Percentiles rank a stretch among this genome's conserved stretches.
phyloP scores from a whole-genome alignment of 2,888 invertebrate species.

The Eilema griseolum region DNA sequence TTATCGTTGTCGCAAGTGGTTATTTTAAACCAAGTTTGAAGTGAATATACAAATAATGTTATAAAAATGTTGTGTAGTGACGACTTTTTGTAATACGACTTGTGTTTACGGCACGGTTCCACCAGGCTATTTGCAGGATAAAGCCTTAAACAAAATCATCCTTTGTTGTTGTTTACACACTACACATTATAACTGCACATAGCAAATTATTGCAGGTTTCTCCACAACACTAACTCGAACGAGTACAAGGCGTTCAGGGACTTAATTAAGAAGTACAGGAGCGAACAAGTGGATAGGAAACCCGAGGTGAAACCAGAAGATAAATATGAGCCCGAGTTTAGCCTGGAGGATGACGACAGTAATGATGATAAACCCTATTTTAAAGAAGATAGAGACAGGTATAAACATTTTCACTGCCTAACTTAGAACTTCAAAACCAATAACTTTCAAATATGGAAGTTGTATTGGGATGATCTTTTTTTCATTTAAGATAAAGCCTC shows the following conservation, averaged over 20 bases:
- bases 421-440: neutral
- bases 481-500: too few relatives aligned
- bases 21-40: neutral
- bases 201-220: constrained; percentile 77
- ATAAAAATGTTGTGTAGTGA: neutral
- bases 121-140: constrained; percentile 66
- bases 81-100: neutral
- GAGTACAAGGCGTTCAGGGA: constrained; percentile 83
- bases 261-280: constrained; percentile 70
- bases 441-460: neutral
- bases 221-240: constrained; percentile 77
- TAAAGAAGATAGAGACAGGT: constrained; percentile 79
- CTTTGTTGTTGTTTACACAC: constrained; percentile 61
- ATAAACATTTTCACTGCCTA: constrained; percentile 26
- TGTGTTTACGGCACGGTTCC: constrained; percentile 44
- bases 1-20: neutral
- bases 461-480: neutral
- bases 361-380: constrained; percentile 72
- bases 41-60: neutral
- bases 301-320: constrained; percentile 80
- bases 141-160: constrained; percentile 62
- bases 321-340: constrained; percentile 84
- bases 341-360: constrained; percentile 83
- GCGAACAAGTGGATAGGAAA: constrained; percentile 63
- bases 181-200: constrained; percentile 51